Conservation (phyloP, 30 jellyfish, hydroid and myxozoan species). For the Aurelia coerulea region DNA sequence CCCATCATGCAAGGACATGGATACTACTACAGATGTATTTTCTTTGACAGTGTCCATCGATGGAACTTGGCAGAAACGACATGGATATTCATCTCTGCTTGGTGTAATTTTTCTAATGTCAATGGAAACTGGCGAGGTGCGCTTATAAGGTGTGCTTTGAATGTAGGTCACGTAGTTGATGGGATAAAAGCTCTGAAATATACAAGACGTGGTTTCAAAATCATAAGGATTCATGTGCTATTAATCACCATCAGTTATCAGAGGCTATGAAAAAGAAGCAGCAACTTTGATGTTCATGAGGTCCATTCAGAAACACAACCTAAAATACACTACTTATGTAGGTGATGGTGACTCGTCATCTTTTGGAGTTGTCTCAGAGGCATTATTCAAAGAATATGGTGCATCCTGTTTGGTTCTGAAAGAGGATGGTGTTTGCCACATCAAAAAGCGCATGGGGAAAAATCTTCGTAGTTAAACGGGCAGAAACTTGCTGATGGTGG, state of each 20-base stretch:
- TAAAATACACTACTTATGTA: constrained; percentile 25
- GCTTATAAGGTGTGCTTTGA: constrained; percentile 3
- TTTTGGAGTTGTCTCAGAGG: constrained; percentile 31
- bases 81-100: too few species aligned
- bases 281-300: constrained; percentile 35
- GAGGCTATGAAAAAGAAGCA: constrained; percentile 34
- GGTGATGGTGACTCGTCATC: constrained; percentile 10
- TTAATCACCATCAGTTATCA: constrained; percentile 24
- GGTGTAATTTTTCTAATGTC: neutral
- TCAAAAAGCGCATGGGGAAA: constrained; percentile 45
- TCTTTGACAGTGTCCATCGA: too few species aligned
- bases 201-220: constrained; percentile 5
- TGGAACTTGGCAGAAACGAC: too few species aligned
- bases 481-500: neutral
- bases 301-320: constrained; percentile 21
- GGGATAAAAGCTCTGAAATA: constrained; percentile 11
- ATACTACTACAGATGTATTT: too few species aligned
- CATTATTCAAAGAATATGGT: constrained; percentile 24
- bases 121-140: constrained; percentile 3
- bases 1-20: too few species aligned
- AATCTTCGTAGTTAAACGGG: constrained; percentile 24
- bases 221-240: too few species aligned
- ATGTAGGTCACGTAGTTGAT: neutral
- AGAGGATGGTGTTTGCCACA: constrained; percentile 48
- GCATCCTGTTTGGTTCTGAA: constrained; percentile 17